A percentile compares a stretch with the other conserved stretches of the same genome.
These are phyloP conservation scores for Pseudopipra pipra DNA, from an alignment of 2,113 vertebrate genomes.

Conservation along the genomic window DNA sequence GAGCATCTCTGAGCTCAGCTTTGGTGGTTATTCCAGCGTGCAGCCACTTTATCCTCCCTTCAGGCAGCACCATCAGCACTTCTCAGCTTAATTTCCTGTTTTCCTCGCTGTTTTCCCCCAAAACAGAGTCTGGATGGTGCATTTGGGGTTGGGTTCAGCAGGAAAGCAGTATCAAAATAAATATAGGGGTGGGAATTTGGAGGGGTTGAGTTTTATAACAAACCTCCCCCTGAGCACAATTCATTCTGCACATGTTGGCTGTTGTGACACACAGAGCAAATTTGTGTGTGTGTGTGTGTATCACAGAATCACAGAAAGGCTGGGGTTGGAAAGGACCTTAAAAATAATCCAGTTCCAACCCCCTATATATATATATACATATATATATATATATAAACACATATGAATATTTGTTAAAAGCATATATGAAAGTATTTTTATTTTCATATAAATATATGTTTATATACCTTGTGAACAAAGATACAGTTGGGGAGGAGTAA, in stretches of 20 bases:
- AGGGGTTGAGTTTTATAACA: not conserved
- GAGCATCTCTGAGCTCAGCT: not conserved
- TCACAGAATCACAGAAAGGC: not conserved
- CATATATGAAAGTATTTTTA: not conserved
- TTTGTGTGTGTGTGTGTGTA: not conserved
- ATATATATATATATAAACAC: not conserved
- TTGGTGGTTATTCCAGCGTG: constrained; percentile 14
- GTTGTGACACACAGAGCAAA: not conserved
- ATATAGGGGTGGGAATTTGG: not conserved
- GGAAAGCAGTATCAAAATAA: not conserved
- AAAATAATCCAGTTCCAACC: not conserved
- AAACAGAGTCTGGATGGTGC: not conserved
- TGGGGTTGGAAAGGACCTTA: not conserved
- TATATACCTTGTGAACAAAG: not conserved
- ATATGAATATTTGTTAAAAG: not conserved
- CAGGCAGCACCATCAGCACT: constrained; percentile 20
- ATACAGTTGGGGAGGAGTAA: not conserved
- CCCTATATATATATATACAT: not conserved
- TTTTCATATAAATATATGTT: not conserved
- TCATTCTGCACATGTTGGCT: not conserved
- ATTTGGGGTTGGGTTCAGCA: not conserved
- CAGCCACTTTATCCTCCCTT: constrained; percentile 21
- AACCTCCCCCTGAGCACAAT: not conserved
- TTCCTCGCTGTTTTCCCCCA: not conserved
- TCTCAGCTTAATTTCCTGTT: not conserved